Conservation (phyloP, 2,888 invertebrate species). For the Cantharis flavilabris region DNA sequence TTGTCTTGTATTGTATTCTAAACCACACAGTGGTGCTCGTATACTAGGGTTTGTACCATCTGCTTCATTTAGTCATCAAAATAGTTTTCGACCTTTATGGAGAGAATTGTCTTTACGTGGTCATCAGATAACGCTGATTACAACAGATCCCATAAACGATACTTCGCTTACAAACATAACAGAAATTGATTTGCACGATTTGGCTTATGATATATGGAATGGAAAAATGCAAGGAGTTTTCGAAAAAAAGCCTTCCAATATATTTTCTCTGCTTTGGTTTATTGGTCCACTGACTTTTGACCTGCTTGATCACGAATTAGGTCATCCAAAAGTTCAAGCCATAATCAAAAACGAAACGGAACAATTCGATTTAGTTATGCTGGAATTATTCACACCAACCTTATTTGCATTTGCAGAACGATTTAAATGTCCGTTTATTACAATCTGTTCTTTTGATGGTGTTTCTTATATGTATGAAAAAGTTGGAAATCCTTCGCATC, state of each 20-base stretch:
- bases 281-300: background rate
- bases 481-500: conserved; percentile 47
- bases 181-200: conserved; percentile 49
- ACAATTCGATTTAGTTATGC: conserved; percentile 47
- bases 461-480: conserved; percentile 40
- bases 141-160: conserved; percentile 54
- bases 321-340: conserved; percentile 41
- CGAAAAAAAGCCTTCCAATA: background rate
- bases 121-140: conserved; percentile 57
- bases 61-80: conserved; percentile 58
- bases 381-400: conserved; percentile 42
- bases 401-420: conserved; percentile 43
- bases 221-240: background rate
- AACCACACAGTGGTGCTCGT: conserved; percentile 37
- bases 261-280: background rate
- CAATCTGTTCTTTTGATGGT: conserved; percentile 38
- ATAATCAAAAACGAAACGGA: conserved; percentile 43
- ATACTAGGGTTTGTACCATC: conserved; percentile 56
- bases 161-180: conserved; percentile 48
- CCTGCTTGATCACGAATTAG: conserved; percentile 8
- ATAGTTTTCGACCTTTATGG: conserved; percentile 55
- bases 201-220: conserved; percentile 39
- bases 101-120: conserved; percentile 55
- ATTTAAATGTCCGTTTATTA: conserved; percentile 49
- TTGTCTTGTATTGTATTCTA: background rate